Base-by-base conservation (phyloP, 2,113 vertebrate genomes). In the Nannospalax galili region DNA sequence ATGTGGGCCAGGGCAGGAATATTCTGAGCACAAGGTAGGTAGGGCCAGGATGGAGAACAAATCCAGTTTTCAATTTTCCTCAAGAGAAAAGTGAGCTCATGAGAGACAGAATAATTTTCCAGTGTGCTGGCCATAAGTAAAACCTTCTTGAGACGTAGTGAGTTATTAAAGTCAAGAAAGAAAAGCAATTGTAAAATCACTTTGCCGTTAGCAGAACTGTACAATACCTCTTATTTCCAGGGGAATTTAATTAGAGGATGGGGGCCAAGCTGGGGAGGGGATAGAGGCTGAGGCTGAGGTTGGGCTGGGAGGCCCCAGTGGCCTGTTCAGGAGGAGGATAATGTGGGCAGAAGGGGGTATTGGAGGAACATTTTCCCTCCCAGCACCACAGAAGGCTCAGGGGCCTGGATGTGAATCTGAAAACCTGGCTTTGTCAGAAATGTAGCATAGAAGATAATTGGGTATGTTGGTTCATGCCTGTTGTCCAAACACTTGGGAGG, bases 181-280 rank as follows among this genome's bases (percentile, higher is more conserved):
- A 94, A 97, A 96, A 94, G 97, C 82, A 88, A 94, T 96, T 81
- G 96, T 92, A 52, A 91, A 92, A 64, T 88, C 93, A 91, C 85
- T 90, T 95, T 93, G 97, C 96, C 95, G 73, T 96, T 40, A 96
- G 97, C 97, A 90, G 94, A 84, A 79, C 48, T 9, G 88, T 28
- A 97, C 95, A 96, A 96, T 90, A 78, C 73, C 84, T 77, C 81
- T 96, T 95, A 88, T 93, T 97, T 96, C 93, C 93, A 94, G 94
- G 90, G 93, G 93, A 96, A 96, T 97, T 94, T 97, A 95, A 97
- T 97, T 97, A 97, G 96, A 84, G 88, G 87, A 90, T 87, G 35
- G 81, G 80, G 2, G 90, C 77, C 0, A 7, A 4, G 84, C 30
- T 60, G 1, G 88, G 22, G 30, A 81, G 15, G 69, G 73, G 16